These are phyloP conservation scores for Mustelus asterias DNA, from an alignment of 2,113 vertebrate genomes.

Conservation along the genomic window DNA sequence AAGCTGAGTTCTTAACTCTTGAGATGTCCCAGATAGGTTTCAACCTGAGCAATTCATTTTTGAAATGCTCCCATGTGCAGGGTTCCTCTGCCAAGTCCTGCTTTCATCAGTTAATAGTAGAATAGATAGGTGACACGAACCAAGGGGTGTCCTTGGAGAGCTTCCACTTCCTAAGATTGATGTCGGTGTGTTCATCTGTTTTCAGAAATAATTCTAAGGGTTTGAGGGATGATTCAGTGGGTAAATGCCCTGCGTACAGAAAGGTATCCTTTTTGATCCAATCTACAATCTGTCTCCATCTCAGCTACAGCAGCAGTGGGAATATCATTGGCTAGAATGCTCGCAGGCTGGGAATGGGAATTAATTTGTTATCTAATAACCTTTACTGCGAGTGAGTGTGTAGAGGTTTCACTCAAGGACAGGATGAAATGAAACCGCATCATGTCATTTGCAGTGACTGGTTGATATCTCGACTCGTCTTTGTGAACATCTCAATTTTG, in stretches of 20 bases:
- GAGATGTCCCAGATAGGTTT: neutral
- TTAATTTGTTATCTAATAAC: neutral
- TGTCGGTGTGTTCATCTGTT: neutral
- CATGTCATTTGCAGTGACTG: neutral
- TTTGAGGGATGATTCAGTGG: neutral
- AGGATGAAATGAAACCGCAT: neutral
- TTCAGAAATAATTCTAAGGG: neutral
- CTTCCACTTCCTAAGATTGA: slow-evolving; percentile 4
- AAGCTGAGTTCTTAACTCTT: neutral
- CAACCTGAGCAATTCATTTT: slow-evolving; percentile 10
- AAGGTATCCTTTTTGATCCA: neutral
- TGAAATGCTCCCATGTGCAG: neutral
- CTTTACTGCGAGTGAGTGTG: neutral
- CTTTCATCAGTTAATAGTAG: neutral
- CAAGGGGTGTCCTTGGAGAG: neutral
- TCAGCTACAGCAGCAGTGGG: neutral
- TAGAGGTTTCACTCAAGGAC: neutral
- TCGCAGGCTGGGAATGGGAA: neutral
- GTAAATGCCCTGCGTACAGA: neutral
- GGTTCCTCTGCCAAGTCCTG: neutral
- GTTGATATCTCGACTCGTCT: neutral
- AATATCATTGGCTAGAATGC: neutral
- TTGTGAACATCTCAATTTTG: neutral
- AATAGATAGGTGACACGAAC: neutral
- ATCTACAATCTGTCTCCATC: neutral